Conservation (phyloP, 53 echinoderm and acorn worm genomes). For the Mesocentrotus franciscanus region DNA sequence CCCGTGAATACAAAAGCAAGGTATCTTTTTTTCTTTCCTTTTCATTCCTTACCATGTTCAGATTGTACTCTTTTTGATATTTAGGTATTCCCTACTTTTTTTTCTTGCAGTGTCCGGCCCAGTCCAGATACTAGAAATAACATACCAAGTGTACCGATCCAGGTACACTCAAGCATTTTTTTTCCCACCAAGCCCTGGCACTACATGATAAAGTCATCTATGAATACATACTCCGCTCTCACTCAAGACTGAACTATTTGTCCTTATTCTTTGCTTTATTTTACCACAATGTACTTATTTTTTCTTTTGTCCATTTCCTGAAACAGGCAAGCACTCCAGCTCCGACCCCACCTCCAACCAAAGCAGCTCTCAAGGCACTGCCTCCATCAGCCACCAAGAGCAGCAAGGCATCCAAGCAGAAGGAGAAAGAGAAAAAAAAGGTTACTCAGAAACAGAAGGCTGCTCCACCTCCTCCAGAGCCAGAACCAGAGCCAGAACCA, state of each 20-base stretch:
- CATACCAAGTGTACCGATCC: too few relatives aligned
- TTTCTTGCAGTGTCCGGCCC: too few relatives aligned
- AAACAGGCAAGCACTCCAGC: constrained; percentile 45
- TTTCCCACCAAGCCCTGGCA: too few relatives aligned
- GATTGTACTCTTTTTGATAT: too few relatives aligned
- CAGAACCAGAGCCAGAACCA: constrained; percentile 27
- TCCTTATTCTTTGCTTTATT: neutral
- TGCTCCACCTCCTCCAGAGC: constrained; percentile 46
- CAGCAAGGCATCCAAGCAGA: constrained; percentile 62
- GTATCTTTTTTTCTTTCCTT: neutral
- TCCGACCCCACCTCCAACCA: constrained; percentile 67
- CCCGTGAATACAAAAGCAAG: too few relatives aligned
- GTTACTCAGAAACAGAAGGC: constrained; percentile 65
- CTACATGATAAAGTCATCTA: neutral
- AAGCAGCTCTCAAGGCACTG: constrained; percentile 75
- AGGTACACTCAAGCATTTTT: too few relatives aligned
- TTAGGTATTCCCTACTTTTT: too few relatives aligned
- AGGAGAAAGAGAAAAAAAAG: constrained; percentile 63
- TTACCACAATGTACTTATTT: neutral
- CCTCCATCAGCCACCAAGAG: constrained; percentile 75
- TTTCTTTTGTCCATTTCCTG: neutral
- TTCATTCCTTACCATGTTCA: too few relatives aligned
- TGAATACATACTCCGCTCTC: neutral
- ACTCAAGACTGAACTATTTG: neutral
- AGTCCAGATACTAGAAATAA: too few relatives aligned